Conservation (phyloP, 30 jellyfish, hydroid and myxozoan genomes). For the Aurelia aurita region DNA sequence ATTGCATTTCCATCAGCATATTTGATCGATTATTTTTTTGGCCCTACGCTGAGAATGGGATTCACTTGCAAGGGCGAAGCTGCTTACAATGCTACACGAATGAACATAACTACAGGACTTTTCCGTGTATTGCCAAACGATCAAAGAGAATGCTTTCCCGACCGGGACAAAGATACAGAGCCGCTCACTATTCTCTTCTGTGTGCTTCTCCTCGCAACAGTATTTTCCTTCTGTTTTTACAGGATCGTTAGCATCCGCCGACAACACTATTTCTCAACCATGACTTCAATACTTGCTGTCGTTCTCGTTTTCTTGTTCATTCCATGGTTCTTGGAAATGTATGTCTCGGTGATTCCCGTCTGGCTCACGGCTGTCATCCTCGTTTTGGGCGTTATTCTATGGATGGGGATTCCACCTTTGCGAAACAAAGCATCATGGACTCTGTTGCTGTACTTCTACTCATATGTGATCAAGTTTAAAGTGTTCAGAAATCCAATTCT, state of each 20-base stretch:
- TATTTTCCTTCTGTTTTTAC: slow-evolving; percentile 27
- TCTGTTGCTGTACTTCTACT: slow-evolving; percentile 55
- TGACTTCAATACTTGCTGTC: slow-evolving; percentile 12
- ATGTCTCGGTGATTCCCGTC: slow-evolving; percentile 24
- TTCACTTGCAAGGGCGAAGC: slow-evolving; percentile 58
- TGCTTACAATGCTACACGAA: neutral
- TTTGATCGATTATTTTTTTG: slow-evolving; percentile 54
- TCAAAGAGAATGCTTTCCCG: slow-evolving; percentile 34
- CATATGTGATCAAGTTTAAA: slow-evolving; percentile 52
- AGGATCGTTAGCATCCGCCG: slow-evolving; percentile 5
- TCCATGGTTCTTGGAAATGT: slow-evolving; percentile 84
- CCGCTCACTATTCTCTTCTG: slow-evolving; percentile 19
- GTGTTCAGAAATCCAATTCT: slow-evolving; percentile 68
- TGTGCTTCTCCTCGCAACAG: slow-evolving; percentile 9
- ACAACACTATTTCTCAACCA: slow-evolving; percentile 17
- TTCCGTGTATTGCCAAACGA: neutral
- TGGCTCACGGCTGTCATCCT: slow-evolving; percentile 65
- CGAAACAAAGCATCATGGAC: slow-evolving; percentile 81
- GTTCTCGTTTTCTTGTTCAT: slow-evolving; percentile 61
- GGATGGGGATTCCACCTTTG: slow-evolving; percentile 90
- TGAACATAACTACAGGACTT: slow-evolving; percentile 1
- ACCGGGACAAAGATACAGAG: slow-evolving; percentile 13
- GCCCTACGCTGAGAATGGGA: slow-evolving; percentile 48
- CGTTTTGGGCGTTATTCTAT: slow-evolving; percentile 50
- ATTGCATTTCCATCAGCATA: slow-evolving; percentile 77